Conservation (phyloP, 1,140 invertebrate genomes). For the Thereuonema tuberculata region DNA sequence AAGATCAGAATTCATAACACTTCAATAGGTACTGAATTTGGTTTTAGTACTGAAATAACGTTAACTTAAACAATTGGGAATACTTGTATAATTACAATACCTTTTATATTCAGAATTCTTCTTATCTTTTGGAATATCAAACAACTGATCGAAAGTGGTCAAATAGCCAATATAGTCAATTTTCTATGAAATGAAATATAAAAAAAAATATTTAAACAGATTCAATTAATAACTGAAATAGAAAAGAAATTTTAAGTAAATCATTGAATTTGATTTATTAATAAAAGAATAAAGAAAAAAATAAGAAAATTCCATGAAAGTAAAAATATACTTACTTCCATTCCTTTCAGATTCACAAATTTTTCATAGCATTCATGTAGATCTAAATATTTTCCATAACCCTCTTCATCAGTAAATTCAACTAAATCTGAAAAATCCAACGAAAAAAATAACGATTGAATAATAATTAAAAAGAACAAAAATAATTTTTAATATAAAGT, state of each 20-base stretch:
- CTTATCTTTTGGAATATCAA: constrained; percentile 85
- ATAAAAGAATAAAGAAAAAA: too few relatives aligned
- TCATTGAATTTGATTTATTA: neutral
- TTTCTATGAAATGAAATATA: constrained; percentile 46
- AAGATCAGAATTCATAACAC: too few relatives aligned
- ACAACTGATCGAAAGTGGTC: constrained; percentile 86
- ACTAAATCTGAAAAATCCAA: constrained; percentile 50
- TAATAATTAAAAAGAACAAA: too few relatives aligned
- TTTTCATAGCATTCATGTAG: constrained; percentile 94
- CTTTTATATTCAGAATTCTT: constrained; percentile 87
- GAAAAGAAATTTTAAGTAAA: constrained; percentile 1
- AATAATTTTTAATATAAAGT: neutral
- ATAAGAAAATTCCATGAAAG: too few relatives aligned
- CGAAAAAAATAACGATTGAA: neutral
- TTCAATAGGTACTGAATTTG: too few relatives aligned
- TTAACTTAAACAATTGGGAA: neutral
- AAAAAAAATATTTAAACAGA: constrained; percentile 8
- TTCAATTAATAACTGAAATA: constrained; percentile 9
- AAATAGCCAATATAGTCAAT: constrained; percentile 94
- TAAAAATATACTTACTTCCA: constrained; percentile 59
- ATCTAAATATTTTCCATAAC: constrained; percentile 97
- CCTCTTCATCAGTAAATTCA: constrained; percentile 99
- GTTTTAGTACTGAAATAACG: too few relatives aligned
- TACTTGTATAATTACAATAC: constrained; percentile 19
- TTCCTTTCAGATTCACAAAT: constrained; percentile 92